Base-by-base conservation (phyloP, 2,888 invertebrate genomes). In the Apotomis capreana region DNA sequence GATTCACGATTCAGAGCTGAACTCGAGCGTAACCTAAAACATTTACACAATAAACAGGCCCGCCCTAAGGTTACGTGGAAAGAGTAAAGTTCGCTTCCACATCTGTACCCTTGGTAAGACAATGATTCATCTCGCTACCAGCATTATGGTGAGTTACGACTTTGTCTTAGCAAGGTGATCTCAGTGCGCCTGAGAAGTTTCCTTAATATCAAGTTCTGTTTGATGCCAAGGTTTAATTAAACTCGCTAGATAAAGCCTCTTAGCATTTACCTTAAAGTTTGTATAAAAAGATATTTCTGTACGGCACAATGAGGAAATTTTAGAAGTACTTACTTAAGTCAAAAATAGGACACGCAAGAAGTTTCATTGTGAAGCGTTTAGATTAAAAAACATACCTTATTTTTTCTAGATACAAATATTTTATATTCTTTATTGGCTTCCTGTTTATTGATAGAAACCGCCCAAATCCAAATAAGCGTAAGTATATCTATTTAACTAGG, bases 201-300 rank as follows among this genome's bases (percentile, higher is more conserved):
- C 36, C 52, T 51, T 62, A 68, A 62, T 68, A 62, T 57, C 46
- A 67, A 6, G 49, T 62, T 54, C 13, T 13, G 57, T 58, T 62
- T 71, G 65, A 51, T 36, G 55, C 13, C 3, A 52, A 55, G 49
- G 51, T 44, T 61, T 52, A 52, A 71, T 67, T 57, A 71, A 68
- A 61, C 55, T 15, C n/a, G 55, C 46, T 60, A 57, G 57, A 63
- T 26, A 51, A 52, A 55, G 52, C 64, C 37, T 2, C 46, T 6
- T 54, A 8, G 3, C 6, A n/a, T 40, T 5, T 40, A 40, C 6
- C 55, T 64, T 40, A 5, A 37, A 15, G 5, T 9, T 40, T 40
- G 40, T 40, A 40, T 4, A 40, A 40, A 15, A 10, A 44, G 40
- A 5, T 54, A 12, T 13, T 49, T 49, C 49, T 49, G 49, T 49